Evolutionary conservation across 2,113 vertebrate species (phyloP), one percentile per base, ranked within the genome.

Genomic region (Macquaria ambigua): DNA sequence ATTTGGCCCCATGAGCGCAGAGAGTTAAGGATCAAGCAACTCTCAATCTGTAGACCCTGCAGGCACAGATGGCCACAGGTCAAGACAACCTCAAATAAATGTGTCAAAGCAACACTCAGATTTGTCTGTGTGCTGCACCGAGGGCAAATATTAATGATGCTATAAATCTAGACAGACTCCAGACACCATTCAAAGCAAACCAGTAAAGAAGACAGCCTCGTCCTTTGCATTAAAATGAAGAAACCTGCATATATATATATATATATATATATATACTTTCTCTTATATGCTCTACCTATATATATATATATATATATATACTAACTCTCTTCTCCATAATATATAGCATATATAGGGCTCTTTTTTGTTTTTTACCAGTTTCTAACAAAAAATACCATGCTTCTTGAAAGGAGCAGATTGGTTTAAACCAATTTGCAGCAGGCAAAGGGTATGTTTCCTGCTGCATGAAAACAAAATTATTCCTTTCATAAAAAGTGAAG

Each of bases 41-140:
- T 76, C 75, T 83, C 76, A 67, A 37, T 50, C 55, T 64, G 83
- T 31, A 67, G 14, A 53, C 62, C 43, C 79, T 63, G 76, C 70
- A 79, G 83, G 81, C 68, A 74, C 83, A 86, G 77, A 85, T 79
- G 80, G 78, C 28, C 52, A 71, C 68, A 64, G 86, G 79, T 87
- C 77, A 61, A 63, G 59, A 71, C 62, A 41, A 80, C 58, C 25
- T 81, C 64, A 63, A 62, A 55, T 64, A 77, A 89, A 82, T 39
- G 52, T 77, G 79, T 87, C 79, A 75, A 79, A 72, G 59, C 59
- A 56, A 48, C 62, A 70, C 59, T 77, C 56, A 41, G 72, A 81
- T 55, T 53, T 56, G 75, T 75, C 70, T 79, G 63, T 12, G 61
- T 20, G 48, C 43, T 50, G 67, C 46, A 16, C 58, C 1, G 5